Evolutionary conservation across 2,888 invertebrate genomes (phyloP).

Genomic region (Ormyrus thymus): DNA sequence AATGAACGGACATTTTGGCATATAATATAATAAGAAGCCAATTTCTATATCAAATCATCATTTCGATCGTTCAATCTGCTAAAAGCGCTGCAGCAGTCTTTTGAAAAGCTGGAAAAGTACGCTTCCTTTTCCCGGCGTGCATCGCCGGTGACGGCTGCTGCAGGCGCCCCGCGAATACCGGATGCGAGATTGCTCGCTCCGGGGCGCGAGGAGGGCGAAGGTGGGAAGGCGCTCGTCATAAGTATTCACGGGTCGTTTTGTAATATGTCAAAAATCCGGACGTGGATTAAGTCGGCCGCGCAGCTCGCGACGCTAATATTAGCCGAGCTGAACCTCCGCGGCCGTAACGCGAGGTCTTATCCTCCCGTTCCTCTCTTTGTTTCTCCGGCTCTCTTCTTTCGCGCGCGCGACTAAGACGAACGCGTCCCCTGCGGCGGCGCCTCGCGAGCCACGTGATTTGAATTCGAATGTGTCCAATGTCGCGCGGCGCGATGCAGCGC

Average conservation of each 20-base stretch:
- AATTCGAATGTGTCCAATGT: constrained; percentile 32
- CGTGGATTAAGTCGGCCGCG: constrained; percentile 61
- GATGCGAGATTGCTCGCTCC: constrained; percentile 14
- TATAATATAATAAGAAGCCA: background rate
- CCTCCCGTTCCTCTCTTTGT: constrained; percentile 25
- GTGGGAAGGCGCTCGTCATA: constrained; percentile 55
- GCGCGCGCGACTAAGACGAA: constrained; percentile 28
- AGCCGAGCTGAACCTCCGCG: constrained; percentile 53
- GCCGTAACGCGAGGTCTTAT: constrained; percentile 33
- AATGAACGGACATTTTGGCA: background rate
- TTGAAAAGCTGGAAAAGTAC: background rate
- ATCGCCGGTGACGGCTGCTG: background rate
- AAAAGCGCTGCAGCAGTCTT: background rate
- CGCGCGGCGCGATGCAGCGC: background rate
- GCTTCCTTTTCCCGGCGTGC: background rate
- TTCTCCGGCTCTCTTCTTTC: background rate
- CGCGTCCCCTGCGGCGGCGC: constrained; percentile 17
- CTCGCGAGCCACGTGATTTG: constrained; percentile 19
- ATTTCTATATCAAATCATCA: background rate
- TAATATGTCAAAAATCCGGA: constrained; percentile 65
- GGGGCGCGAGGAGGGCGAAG: constrained; percentile 46
- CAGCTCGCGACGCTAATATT: constrained; percentile 56
- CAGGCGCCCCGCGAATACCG: background rate
- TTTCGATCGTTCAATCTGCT: background rate
- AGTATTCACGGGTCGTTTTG: constrained; percentile 65